Base-by-base conservation (phyloP, 2,797 vertebrate species). In the Babyrousa celebensis region DNA sequence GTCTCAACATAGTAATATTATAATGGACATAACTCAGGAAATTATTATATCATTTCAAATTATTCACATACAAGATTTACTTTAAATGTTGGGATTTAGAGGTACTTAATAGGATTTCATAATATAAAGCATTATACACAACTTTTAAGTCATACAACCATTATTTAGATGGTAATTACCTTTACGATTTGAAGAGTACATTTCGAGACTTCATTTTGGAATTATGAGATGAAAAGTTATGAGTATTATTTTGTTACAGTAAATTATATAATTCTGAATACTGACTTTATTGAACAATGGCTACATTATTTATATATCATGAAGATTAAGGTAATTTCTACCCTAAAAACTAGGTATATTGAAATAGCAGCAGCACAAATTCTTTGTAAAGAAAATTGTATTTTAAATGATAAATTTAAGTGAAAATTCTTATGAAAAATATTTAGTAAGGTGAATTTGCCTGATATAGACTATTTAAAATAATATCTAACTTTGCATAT, bases 201-300 rank as follows among this genome's bases (percentile, higher is more conserved):
- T 78, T 95, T 88, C 23, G 52, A 92, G 27, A 89, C 23, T 63
- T 84, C 27, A 88, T 84, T 89, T 95, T 87, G 67, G 89, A 87
- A 72, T 65, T 60, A 62, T 48, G 16, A 71, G 27, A 25, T 77
- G 20, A 68, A 91, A 54, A 62, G 9, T 54, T 72, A 43, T 79
- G 71, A 68, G 32, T 65, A 4, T 71, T 70, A 67, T 58, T 58
- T 80, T 85, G 9, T 72, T 89, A 32, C 32, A 67, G 11, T 84
- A 56, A 89, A 58, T 62, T 65, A 40, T 70, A 3, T 77, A 84
- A 82, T 63, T 93, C 25, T 82, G 54, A 95, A 77, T 78, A 21
- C 29, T 60, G 43, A 68, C n/a, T 67, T 58, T 75, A 52, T 87
- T 83, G 4, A 88, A 54, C 40, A 32, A 36, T 29, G 29, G 56